Evolutionary conservation across 2,797 vertebrate species (phyloP), one percentile per base, ranked within the genome.

Genomic region (Geotrypetes seraphini): DNA sequence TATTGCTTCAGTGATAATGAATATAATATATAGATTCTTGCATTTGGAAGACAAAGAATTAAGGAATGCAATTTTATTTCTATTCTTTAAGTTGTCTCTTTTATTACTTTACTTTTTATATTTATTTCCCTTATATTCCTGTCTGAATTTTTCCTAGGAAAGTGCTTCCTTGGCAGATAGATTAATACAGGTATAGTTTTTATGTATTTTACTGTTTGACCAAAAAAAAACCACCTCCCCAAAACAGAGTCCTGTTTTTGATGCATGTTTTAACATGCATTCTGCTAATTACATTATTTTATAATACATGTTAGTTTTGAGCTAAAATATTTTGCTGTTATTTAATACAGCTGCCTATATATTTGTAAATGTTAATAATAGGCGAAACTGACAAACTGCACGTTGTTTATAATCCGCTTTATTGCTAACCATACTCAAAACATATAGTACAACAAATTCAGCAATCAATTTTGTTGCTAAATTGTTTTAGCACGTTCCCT

Each of bases 151-250:
- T 81, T 88, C 78, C 60, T 97, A 99, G 95, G 95, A 99, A 95
- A 99, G 96, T 88, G 96, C 96, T 93, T 96, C 96, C 87, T 88
- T 99, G 93, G 96, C 96, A 94, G 96, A 99, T 97, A 99, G 96
- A 92, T 97, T 99, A 93, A 97, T 99, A 81, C 96, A 99, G 93
- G 96, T 99, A 99, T 91, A 85, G 66, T 77, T 65, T 68, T 69
- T 50, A 26, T 75, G 67, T 62, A 49, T 75, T 73, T 61, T 73
- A 51, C 46, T 53, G 29, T 66, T 57, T 63, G 54, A 58, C 39
- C 44, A 20, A 34, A n/a, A n/a, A n/a, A n/a, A n/a, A n/a, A 32
- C 36, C 42, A 31, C 15, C 43, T 7, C 13, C 50, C 41, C 27
- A 50, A 73, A 61, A 22, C 48, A 47, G 33, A 63, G 51, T 2